Conservation (phyloP, 2,113 vertebrate species). For the Otus sunia region DNA sequence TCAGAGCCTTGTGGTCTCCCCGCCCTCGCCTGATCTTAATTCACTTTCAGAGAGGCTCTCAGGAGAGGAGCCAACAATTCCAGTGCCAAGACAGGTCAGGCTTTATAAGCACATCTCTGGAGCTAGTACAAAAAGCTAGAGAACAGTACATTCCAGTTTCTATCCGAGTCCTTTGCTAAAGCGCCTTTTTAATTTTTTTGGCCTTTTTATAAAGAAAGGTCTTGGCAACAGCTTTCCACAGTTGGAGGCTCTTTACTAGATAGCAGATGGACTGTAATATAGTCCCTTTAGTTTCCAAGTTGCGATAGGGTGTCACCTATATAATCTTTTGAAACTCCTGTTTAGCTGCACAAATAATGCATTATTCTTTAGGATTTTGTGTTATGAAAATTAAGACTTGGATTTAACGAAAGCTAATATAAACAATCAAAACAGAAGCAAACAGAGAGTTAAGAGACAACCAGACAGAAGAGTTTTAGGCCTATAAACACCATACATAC, state of each 20-base stretch:
- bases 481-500: not conserved
- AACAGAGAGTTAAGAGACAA: not conserved
- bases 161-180: not conserved
- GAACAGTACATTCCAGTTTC: not conserved
- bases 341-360: not conserved
- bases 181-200: not conserved
- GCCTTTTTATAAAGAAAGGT: not conserved
- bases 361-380: not conserved
- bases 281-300: not conserved
- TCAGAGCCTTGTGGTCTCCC: no score
- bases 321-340: not conserved
- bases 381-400: not conserved
- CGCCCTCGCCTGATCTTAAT: no score
- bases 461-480: not conserved
- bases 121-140: not conserved
- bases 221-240: not conserved
- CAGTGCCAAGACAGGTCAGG: not conserved
- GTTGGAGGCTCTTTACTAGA: not conserved
- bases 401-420: not conserved
- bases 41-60: not conserved
- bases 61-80: not conserved
- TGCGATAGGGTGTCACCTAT: not conserved
- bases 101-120: not conserved
- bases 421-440: not conserved
- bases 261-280: not conserved